Evolutionary conservation across 2,888 invertebrate species (phyloP).

Genomic region (Agrochola lychnidis): DNA sequence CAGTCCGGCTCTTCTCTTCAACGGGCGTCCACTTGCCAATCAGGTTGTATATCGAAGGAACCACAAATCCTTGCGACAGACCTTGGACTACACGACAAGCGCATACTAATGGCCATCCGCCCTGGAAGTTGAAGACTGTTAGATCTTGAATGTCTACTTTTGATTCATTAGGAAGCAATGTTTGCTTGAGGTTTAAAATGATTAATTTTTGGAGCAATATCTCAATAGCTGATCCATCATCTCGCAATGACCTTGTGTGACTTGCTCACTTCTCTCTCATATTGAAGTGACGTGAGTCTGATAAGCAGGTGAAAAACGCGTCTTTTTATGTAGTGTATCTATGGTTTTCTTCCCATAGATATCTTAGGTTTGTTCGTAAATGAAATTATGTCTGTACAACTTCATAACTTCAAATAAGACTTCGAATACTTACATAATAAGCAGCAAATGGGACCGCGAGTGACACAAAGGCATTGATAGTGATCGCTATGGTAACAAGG

Average conservation of each 20-base stretch:
- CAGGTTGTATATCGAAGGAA: slow-evolving; percentile 91
- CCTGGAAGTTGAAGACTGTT: slow-evolving; percentile 71
- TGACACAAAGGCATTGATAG: slow-evolving; percentile 78
- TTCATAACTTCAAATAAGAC: neutral
- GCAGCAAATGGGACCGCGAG: slow-evolving; percentile 67
- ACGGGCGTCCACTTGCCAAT: slow-evolving; percentile 92
- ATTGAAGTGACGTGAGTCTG: too few species aligned
- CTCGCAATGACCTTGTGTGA: neutral
- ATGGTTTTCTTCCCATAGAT: neutral
- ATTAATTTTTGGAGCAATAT: neutral
- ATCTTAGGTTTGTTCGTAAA: neutral
- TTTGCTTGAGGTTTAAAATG: neutral
- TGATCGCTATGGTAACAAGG: slow-evolving; percentile 80
- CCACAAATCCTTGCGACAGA: slow-evolving; percentile 82
- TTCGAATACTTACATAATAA: slow-evolving; percentile 63
- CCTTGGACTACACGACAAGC: slow-evolving; percentile 91
- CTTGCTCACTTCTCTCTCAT: neutral
- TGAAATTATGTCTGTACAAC: neutral
- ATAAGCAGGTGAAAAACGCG: neutral
- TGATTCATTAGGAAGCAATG: neutral
- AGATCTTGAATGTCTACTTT: neutral
- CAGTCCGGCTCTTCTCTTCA: slow-evolving; percentile 92
- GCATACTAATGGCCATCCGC: slow-evolving; percentile 91
- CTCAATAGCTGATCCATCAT: neutral
- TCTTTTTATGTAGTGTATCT: neutral